Percentiles rank a stretch among this genome's conserved stretches.
Evolutionary conservation across 2,113 vertebrate genomes (phyloP).

Genomic region (Scophthalmus maximus): DNA sequence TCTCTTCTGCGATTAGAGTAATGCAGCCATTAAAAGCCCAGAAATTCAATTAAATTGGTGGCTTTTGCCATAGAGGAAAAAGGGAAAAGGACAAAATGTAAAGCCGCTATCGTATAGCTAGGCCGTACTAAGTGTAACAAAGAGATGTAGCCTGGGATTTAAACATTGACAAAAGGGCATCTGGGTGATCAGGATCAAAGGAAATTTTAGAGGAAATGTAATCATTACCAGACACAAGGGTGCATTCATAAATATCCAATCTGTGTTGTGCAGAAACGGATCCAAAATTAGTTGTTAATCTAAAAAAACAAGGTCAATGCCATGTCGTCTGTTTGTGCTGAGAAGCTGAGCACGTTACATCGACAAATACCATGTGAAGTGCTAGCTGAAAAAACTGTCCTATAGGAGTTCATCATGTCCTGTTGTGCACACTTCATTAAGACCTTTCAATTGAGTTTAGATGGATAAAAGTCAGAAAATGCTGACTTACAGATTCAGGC

Average conservation of each 20-base stretch:
- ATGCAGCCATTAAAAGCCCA: slow-evolving; percentile 85
- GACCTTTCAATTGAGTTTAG: slow-evolving; percentile 58
- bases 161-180: slow-evolving; percentile 79
- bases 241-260: slow-evolving; percentile 52
- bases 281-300: slow-evolving; percentile 37
- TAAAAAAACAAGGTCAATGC: slow-evolving; percentile 41
- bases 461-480: slow-evolving; percentile 66
- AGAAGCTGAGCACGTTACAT: neutral
- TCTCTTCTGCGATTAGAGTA: slow-evolving; percentile 79
- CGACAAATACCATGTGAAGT: slow-evolving; percentile 23
- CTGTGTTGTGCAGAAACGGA: slow-evolving; percentile 39
- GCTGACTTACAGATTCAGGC: slow-evolving; percentile 66
- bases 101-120: slow-evolving; percentile 71
- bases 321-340: slow-evolving; percentile 1
- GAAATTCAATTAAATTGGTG: slow-evolving; percentile 85
- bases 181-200: slow-evolving; percentile 80
- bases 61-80: slow-evolving; percentile 79
- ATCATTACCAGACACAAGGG: slow-evolving; percentile 71
- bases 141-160: slow-evolving; percentile 75
- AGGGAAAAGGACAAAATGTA: slow-evolving; percentile 68
- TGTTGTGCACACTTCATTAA: slow-evolving; percentile 59
- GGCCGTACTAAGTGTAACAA: slow-evolving; percentile 72
- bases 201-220: slow-evolving; percentile 73
- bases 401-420: slow-evolving; percentile 48
- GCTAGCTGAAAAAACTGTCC: slow-evolving; percentile 21